phyloP scores from a whole-genome alignment of 2,797 vertebrate species.

The Aulostomus chinensis region DNA sequence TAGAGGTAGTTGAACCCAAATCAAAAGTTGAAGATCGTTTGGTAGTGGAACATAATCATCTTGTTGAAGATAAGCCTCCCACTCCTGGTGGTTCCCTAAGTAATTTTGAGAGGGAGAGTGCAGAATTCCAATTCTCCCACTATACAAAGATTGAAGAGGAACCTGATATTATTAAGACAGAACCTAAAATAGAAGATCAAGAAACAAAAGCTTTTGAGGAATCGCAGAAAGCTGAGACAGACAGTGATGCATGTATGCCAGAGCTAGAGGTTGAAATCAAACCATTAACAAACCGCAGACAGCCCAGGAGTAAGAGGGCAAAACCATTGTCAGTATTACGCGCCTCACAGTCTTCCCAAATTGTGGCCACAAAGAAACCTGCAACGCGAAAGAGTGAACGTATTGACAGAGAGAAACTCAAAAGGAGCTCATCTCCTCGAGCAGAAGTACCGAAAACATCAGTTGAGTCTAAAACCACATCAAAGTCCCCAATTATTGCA shows the following conservation, averaged over 20 bases:
- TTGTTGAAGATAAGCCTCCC: slow-evolving; percentile 83
- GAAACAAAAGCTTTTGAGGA: slow-evolving; percentile 51
- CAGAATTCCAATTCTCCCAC: slow-evolving; percentile 59
- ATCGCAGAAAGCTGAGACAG: slow-evolving; percentile 75
- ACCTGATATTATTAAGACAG: slow-evolving; percentile 66
- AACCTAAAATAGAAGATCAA: slow-evolving; percentile 58
- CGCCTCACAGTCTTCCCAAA: slow-evolving; percentile 68
- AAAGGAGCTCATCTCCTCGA: slow-evolving; percentile 88
- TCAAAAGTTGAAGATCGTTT: slow-evolving; percentile 60
- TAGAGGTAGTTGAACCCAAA: slow-evolving; percentile 59
- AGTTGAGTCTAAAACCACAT: slow-evolving; percentile 82
- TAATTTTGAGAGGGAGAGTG: slow-evolving; percentile 71
- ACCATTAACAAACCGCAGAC: slow-evolving; percentile 84
- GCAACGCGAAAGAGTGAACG: slow-evolving; percentile 95
- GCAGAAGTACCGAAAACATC: slow-evolving; percentile 85
- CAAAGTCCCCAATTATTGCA: slow-evolving; percentile 88
- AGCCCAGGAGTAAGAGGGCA: slow-evolving; percentile 89
- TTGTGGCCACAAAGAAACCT: slow-evolving; percentile 82
- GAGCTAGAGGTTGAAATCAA: slow-evolving; percentile 84
- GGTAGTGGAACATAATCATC: slow-evolving; percentile 65
- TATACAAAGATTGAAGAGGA: slow-evolving; percentile 75
- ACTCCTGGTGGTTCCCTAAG: slow-evolving; percentile 81
- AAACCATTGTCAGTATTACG: slow-evolving; percentile 81
- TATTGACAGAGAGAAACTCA: slow-evolving; percentile 95
- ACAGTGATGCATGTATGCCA: slow-evolving; percentile 76